Conservation (phyloP, 2,888 invertebrate species). For the Thyatira batis region DNA sequence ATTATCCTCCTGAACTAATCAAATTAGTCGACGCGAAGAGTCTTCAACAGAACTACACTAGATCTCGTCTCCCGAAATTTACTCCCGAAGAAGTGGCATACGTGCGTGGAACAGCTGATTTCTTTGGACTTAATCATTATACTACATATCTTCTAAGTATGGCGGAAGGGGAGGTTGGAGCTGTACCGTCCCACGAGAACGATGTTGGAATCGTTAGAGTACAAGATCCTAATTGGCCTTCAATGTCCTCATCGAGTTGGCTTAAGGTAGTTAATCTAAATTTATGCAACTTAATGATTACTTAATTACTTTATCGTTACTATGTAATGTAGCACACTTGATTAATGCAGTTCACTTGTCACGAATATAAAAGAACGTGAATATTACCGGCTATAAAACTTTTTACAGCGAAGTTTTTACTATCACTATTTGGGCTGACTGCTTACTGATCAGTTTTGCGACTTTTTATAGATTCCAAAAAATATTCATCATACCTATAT, state of each 20-base stretch:
- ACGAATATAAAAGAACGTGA: not conserved
- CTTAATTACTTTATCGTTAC: not conserved
- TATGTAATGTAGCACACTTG: not conserved
- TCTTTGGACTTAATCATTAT: slow-evolving; percentile 78
- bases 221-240: slow-evolving; percentile 83
- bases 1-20: slow-evolving; percentile 82
- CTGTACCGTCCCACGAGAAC: slow-evolving; percentile 82
- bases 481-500: too few species aligned
- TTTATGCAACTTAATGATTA: not conserved
- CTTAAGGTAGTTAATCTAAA: slow-evolving; percentile 74
- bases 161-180: slow-evolving; percentile 68
- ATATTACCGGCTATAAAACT: too few species aligned
- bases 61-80: slow-evolving; percentile 82
- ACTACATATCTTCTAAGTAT: slow-evolving; percentile 73
- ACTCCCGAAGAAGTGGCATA: slow-evolving; percentile 72
- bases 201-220: slow-evolving; percentile 83
- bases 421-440: too few species aligned
- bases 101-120: slow-evolving; percentile 74
- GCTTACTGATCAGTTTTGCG: too few species aligned
- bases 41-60: slow-evolving; percentile 73
- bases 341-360: not conserved
- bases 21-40: slow-evolving; percentile 79
- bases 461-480: too few species aligned
- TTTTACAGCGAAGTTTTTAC: too few species aligned
- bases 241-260: slow-evolving; percentile 83